A percentile compares a stretch with the other conserved stretches of the same genome.
Conservation (phyloP, 2,113 vertebrate species). For the Pluvialis apricaria region DNA sequence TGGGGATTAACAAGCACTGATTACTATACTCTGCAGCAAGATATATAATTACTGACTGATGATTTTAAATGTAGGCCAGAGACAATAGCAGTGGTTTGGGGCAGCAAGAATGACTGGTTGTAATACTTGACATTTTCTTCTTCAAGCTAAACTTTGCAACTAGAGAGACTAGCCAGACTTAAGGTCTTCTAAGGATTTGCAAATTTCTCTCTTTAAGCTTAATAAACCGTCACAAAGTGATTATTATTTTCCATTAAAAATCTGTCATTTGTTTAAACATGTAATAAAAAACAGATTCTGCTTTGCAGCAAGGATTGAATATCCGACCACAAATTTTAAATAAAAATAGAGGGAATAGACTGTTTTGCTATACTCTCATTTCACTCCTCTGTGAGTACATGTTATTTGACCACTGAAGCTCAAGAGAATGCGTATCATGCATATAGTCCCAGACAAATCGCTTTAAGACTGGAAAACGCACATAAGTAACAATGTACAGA, state of each 20-base stretch:
- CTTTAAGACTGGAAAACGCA: background rate
- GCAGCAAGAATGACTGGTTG: background rate
- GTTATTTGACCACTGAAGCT: background rate
- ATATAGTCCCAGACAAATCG: background rate
- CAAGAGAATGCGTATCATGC: background rate
- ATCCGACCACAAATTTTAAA: background rate
- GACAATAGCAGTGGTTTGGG: background rate
- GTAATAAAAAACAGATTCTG: background rate
- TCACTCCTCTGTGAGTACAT: background rate
- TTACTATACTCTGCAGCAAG: constrained; percentile 34
- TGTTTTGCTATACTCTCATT: background rate
- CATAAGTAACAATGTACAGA: background rate
- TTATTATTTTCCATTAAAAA: constrained; percentile 6
- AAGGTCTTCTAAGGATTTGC: background rate
- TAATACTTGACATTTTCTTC: constrained; percentile 6
- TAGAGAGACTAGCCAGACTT: background rate
- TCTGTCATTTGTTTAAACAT: background rate
- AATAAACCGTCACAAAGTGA: background rate
- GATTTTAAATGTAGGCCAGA: constrained; percentile 29
- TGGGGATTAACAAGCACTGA: constrained; percentile 53
- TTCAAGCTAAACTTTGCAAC: background rate
- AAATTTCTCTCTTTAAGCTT: background rate
- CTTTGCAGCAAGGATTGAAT: background rate
- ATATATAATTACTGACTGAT: constrained; percentile 55
- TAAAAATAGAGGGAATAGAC: background rate